Base-by-base conservation (phyloP, 2,888 invertebrate species). In the Poecilobothrus nobilitatus region DNA sequence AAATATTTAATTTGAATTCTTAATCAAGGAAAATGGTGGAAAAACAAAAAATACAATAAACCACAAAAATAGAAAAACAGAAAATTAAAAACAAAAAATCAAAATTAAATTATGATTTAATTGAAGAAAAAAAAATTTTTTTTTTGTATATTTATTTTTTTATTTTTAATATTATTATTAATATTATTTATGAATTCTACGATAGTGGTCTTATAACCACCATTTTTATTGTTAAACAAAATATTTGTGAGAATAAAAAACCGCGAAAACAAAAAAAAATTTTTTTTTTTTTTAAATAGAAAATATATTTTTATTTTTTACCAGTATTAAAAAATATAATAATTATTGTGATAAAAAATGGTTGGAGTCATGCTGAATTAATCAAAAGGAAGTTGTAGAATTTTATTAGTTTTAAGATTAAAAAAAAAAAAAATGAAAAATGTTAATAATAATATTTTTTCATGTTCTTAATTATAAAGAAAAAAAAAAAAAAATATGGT, bases 391-490 rank as follows among this genome's bases (percentile, higher is more conserved):
- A 53, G 53, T 53, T 53, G 53, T 53, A 53, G 53, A 53, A 53
- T 53, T 53, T 53, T 53, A 53, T 53, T 53, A 53, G 53, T 53
- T 53, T 53, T 18, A 53, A 53, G 53, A 53, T 53, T 53, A 53
- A 12, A 12, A 44, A 44, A 10, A 15, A 12, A 44, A 44, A 44
- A 44, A 37, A 37, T 10, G 8, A 37, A 37, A 10, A 37, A 37
- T 37, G 12, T 37, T 37, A 37, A 10, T 37, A 37, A 10, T 37
- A 37, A 10, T 37, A 37, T 37, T 37, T 10, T 37, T 37, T 37
- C 12, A 10, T 10, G 37, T 53, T 12, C 18, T 53, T 53, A 53
- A 53, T 53, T 53, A 53, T 53, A 12, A 15, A 12, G 18, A 53
- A n/a, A 44, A 12, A 10, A 44, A 12, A 44, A 15, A 44, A 15